A percentile compares a stretch with the other conserved stretches of the same genome.
Conservation (phyloP, 2,888 invertebrate genomes). For the Dasypogon diadema region DNA sequence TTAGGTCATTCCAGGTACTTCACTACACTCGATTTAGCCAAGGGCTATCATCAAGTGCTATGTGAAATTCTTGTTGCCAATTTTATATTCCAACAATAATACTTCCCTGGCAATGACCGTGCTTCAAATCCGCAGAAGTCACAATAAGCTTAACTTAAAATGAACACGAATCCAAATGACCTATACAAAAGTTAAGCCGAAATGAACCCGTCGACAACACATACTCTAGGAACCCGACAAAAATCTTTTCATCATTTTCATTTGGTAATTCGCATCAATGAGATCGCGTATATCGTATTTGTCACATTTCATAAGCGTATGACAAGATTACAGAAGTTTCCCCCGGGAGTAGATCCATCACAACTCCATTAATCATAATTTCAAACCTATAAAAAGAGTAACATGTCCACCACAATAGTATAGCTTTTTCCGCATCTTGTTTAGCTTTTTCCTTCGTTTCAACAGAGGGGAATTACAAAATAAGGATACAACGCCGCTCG, state of each 20-base stretch:
- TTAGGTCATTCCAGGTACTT: too few species aligned
- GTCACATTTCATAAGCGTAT: slow-evolving; percentile 25
- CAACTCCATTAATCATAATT: slow-evolving; percentile 54
- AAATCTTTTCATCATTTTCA: slow-evolving; percentile 28
- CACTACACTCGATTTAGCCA: too few species aligned
- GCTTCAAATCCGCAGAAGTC: slow-evolving; percentile 1
- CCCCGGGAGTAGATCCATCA: slow-evolving; percentile 48
- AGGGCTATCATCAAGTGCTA: too few species aligned
- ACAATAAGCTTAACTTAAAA: slow-evolving; percentile 18
- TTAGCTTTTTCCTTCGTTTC: not conserved
- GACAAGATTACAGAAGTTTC: not conserved
- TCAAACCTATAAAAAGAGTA: slow-evolving; percentile 44
- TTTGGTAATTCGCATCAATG: slow-evolving; percentile 21
- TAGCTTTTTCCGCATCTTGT: not conserved
- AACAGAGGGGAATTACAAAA: not conserved
- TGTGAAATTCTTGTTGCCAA: too few species aligned
- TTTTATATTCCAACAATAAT: too few species aligned
- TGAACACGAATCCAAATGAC: slow-evolving; percentile 6
- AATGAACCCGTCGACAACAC: not conserved
- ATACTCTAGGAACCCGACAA: not conserved
- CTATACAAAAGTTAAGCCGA: slow-evolving; percentile 30
- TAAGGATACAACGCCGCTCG: not conserved
- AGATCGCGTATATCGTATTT: slow-evolving; percentile 30
- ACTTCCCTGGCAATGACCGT: too few species aligned
- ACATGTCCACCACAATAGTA: slow-evolving; percentile 35